Conservation (phyloP, 2,113 vertebrate species). For the Glaucidium brasilianum region DNA sequence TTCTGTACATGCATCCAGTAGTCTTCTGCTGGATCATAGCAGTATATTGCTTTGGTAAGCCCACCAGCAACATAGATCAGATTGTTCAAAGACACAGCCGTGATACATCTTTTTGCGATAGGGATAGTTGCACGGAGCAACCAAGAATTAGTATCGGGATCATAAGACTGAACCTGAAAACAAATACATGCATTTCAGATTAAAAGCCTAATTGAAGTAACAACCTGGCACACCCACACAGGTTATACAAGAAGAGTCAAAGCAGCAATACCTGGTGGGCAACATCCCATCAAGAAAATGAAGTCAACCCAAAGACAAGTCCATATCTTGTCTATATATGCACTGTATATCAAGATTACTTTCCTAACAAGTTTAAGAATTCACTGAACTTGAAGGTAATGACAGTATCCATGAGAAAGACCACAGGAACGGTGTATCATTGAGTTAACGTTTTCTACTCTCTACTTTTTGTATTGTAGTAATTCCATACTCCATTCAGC, state of each 20-base stretch:
- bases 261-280: background rate
- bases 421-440: background rate
- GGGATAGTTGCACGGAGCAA: conserved; percentile 93
- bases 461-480: rapidly evolving
- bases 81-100: conserved; percentile 94
- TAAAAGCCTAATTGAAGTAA: background rate
- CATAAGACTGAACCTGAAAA: conserved; percentile 94
- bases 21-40: conserved; percentile 94
- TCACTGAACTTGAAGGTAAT: background rate
- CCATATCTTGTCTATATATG: rapidly evolving
- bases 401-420: background rate
- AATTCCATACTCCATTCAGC: background rate
- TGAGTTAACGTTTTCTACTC: background rate
- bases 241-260: background rate
- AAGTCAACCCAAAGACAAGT: background rate
- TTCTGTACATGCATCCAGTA: conserved; percentile 98
- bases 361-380: background rate
- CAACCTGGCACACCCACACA: background rate
- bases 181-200: background rate
- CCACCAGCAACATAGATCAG: conserved; percentile 96
- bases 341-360: background rate
- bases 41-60: conserved; percentile 94
- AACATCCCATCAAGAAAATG: background rate
- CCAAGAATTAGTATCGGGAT: conserved; percentile 91
- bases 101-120: conserved; percentile 96